These are phyloP conservation scores for Ataeniobius toweri DNA, from an alignment of 2,797 vertebrate genomes.

Conservation along the genomic window DNA sequence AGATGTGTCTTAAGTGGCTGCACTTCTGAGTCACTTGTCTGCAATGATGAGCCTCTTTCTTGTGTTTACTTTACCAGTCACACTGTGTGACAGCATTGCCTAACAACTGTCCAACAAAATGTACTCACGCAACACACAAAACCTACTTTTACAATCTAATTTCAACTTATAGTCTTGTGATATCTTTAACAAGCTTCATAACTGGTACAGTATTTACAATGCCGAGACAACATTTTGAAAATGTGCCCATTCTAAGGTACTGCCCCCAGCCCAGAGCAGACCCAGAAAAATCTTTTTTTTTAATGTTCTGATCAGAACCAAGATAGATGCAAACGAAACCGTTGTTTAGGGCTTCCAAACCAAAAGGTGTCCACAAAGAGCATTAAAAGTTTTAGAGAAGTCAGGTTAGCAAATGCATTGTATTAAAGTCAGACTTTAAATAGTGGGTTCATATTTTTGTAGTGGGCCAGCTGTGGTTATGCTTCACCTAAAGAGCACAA, in stretches of 20 bases:
- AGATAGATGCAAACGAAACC: neutral
- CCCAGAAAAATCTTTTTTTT: neutral
- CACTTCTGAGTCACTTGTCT: slow-evolving; percentile 31
- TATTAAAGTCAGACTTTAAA: neutral
- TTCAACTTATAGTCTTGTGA: neutral
- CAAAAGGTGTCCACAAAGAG: neutral
- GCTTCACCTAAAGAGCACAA: neutral
- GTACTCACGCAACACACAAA: neutral
- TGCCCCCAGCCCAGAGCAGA: neutral
- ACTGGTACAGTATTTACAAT: neutral
- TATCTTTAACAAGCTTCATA: neutral
- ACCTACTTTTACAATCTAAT: neutral
- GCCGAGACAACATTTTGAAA: neutral
- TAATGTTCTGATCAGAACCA: neutral
- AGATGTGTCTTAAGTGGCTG: slow-evolving; percentile 10
- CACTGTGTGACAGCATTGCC: slow-evolving; percentile 35
- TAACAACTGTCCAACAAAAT: slow-evolving; percentile 44
- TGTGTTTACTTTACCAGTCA: slow-evolving; percentile 34
- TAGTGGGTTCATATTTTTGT: neutral
- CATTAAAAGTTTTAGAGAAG: neutral
- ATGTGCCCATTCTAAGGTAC: neutral
- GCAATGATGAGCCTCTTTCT: slow-evolving; percentile 18
- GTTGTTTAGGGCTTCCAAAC: neutral
- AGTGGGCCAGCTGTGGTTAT: neutral
- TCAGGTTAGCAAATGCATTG: neutral